Evolutionary conservation across 2,888 invertebrate genomes (phyloP).

Genomic region (Drosophila fulvimacula): DNA sequence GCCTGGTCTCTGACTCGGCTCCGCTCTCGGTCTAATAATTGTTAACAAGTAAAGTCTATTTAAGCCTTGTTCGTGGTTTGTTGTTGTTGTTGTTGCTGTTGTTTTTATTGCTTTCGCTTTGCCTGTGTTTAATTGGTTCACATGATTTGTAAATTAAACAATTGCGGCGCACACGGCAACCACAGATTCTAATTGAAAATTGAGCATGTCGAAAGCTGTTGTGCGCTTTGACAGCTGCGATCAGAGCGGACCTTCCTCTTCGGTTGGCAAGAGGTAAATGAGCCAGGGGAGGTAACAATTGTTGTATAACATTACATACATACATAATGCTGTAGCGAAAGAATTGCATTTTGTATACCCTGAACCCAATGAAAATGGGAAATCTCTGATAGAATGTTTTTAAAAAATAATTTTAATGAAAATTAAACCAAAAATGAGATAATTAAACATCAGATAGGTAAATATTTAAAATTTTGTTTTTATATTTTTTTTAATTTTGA

Average conservation of each 20-base stretch:
- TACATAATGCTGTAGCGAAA: background rate
- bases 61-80: slow-evolving; percentile 75
- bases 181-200: slow-evolving; percentile 77
- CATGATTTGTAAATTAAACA: slow-evolving; percentile 84
- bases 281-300: background rate
- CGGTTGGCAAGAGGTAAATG: background rate
- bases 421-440: too few species aligned
- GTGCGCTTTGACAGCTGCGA: slow-evolving; percentile 74
- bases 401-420: too few species aligned
- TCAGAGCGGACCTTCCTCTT: background rate
- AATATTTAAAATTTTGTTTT: too few species aligned
- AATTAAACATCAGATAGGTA: too few species aligned
- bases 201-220: slow-evolving; percentile 69
- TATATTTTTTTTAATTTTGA: too few species aligned
- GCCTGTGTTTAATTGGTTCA: slow-evolving; percentile 76
- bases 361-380: too few species aligned
- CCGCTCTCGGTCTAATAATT: slow-evolving; percentile 70
- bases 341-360: too few species aligned
- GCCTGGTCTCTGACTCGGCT: slow-evolving; percentile 5
- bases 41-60: slow-evolving; percentile 84
- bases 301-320: background rate
- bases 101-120: slow-evolving; percentile 40
- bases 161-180: slow-evolving; percentile 69
- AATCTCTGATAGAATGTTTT: too few species aligned
- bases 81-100: slow-evolving; percentile 40